A percentile compares a stretch with the other conserved stretches of the same genome.
Evolutionary conservation across 2,888 invertebrate species (phyloP).

Genomic region (Cylindroiulus punctatus): DNA sequence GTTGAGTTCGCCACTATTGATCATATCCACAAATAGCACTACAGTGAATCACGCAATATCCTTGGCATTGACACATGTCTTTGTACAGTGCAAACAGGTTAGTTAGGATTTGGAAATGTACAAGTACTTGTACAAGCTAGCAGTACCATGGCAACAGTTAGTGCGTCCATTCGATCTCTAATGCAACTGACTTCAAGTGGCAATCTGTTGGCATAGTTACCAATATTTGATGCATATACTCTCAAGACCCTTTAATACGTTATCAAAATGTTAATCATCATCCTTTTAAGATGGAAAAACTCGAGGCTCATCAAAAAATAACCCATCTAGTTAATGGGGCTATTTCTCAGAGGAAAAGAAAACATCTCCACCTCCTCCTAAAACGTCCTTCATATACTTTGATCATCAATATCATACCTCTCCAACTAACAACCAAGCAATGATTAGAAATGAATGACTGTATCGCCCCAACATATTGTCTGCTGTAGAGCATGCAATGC

Average conservation of each 20-base stretch:
- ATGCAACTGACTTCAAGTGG: slow-evolving; percentile 2
- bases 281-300: neutral
- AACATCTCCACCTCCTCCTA: too few species aligned
- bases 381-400: too few species aligned
- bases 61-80: slow-evolving; percentile 21
- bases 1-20: neutral
- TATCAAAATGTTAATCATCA: neutral
- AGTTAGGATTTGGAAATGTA: slow-evolving; percentile 27
- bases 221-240: neutral
- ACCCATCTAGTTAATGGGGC: too few species aligned
- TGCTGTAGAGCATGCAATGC: too few species aligned
- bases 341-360: too few species aligned
- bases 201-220: slow-evolving; percentile 14
- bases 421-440: too few species aligned
- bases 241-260: neutral
- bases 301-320: too few species aligned
- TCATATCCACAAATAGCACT: neutral
- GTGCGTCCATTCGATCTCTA: neutral
- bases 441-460: too few species aligned
- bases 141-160: slow-evolving; percentile 15
- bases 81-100: slow-evolving; percentile 14
- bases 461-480: too few species aligned
- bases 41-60: slow-evolving; percentile 1
- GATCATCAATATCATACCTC: too few species aligned
- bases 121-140: neutral